Base-by-base conservation (phyloP, 1,140 invertebrate genomes). In the Anagrus nilaparvatae region DNA sequence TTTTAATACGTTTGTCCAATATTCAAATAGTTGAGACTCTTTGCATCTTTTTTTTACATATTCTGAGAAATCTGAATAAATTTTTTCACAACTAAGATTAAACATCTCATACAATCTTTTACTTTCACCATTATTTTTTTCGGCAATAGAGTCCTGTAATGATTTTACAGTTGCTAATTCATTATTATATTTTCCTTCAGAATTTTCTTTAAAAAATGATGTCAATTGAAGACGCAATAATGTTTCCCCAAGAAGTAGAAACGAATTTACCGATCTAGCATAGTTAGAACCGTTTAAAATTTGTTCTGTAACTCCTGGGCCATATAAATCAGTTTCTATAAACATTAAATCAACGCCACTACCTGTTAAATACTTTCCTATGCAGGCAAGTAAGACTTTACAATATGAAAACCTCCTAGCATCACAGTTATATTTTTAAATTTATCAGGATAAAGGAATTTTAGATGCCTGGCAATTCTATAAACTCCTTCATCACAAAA, bases 341-440 rank as follows among this genome's bases (percentile, higher is more conserved):
- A 51, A 40, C 4, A 51, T 4, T 37, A 45, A 19, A 27, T 48
- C 43, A 12, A 45, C 23, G 6, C 46, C 49, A 40, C 46, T 48
- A n/a, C 29, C 36, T 31, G 21, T 24, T 8, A 51, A 24, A 40
- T 45, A 51, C 34, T 43, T 44, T n/a, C 46, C 45, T 14, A 51
- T 45, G 8, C 32, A 41, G 29, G 13, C 23, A 5, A 39, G 33
- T 3, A 40, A 1, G 7, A 33, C 19, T 47, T 51, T 51, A 43
- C 43, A 2, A 38, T 19, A 27, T 48, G 43, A 29, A 51, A 43
- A 23, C 39, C 36, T 20, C 47, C 40, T 9, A 49, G 14, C 13
- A 41, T 23, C n/a, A 51, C 13, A 18, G 43, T 12, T 3, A 51
- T 13, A 21, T 44, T 27, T 20, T 45, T 35, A 25, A 51, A 51